phyloP scores from a whole-genome alignment of 92 coral and sea anemone genomes.

The Heteractis magnifica region DNA sequence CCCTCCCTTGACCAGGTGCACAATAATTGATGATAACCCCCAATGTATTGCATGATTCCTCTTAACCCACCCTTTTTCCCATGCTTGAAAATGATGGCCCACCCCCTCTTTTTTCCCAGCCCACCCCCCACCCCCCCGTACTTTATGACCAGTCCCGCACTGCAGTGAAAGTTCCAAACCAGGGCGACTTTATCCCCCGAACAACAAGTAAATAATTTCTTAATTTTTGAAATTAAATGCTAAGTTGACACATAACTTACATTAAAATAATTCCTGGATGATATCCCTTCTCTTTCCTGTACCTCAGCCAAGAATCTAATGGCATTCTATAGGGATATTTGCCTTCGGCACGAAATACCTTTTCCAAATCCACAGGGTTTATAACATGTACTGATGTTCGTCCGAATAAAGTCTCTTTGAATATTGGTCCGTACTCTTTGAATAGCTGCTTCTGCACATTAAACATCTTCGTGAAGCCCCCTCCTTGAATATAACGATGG shows the following conservation, averaged over 20 bases:
- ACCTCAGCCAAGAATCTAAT: constrained; percentile 34
- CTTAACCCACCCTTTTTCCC: too few relatives aligned
- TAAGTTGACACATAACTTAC: not conserved
- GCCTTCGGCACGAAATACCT: constrained; percentile 65
- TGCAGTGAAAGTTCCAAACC: too few relatives aligned
- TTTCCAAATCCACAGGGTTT: constrained; percentile 52
- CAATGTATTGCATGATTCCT: too few relatives aligned
- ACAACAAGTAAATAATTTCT: too few relatives aligned
- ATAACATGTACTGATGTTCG: constrained; percentile 32
- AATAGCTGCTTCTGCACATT: constrained; percentile 35
- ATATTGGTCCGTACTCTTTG: constrained; percentile 64
- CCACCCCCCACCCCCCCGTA: too few relatives aligned
- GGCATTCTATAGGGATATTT: constrained; percentile 49
- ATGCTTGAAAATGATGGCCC: too few relatives aligned
- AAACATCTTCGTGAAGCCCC: constrained; percentile 23
- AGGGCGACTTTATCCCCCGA: too few relatives aligned
- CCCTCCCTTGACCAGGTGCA: too few relatives aligned
- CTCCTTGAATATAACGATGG: constrained; percentile 35
- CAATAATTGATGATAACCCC: too few relatives aligned
- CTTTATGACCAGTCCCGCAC: too few relatives aligned
- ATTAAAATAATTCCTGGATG: constrained; percentile 9
- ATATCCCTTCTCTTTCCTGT: constrained; percentile 17
- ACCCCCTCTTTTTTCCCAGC: too few relatives aligned
- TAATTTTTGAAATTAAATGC: too few relatives aligned
- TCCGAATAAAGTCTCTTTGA: constrained; percentile 43